A percentile compares a stretch with the other conserved stretches of the same genome.
Evolutionary conservation across 1,140 invertebrate species (phyloP).

Genomic region (Aphidius ervi): DNA sequence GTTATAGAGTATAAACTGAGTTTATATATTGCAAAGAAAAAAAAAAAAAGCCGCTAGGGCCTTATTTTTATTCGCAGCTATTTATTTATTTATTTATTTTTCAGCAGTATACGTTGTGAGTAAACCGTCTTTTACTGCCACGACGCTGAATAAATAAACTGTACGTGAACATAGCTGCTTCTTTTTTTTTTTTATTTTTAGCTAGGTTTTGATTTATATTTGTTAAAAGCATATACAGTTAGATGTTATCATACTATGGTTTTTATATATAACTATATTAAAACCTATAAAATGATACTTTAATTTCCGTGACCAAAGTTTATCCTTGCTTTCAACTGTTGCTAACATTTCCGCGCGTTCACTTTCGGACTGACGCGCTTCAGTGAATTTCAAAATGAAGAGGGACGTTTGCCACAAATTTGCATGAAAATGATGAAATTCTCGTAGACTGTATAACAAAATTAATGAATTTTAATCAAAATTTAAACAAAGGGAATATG

Average conservation of each 20-base stretch:
- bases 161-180: too few species aligned
- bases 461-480: constrained; percentile 54
- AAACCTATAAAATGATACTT: background rate
- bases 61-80: too few species aligned
- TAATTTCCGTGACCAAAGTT: constrained; percentile 15
- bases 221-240: too few species aligned
- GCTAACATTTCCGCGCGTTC: constrained; percentile 7
- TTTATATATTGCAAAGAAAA: background rate
- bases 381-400: constrained; percentile 32
- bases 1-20: too few species aligned
- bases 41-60: background rate
- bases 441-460: constrained; percentile 36
- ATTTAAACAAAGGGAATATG: constrained; percentile 14
- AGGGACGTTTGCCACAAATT: constrained; percentile 33
- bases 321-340: constrained; percentile 9
- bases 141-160: too few species aligned
- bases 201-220: too few species aligned
- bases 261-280: too few species aligned
- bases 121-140: too few species aligned
- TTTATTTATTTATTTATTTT: too few species aligned
- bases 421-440: constrained; percentile 50
- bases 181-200: too few species aligned
- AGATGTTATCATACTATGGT: too few species aligned
- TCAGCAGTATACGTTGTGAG: too few species aligned
- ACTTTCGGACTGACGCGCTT: constrained; percentile 17